Evolutionary conservation across 2,797 vertebrate genomes (phyloP).

Genomic region (Salmo trutta): DNA sequence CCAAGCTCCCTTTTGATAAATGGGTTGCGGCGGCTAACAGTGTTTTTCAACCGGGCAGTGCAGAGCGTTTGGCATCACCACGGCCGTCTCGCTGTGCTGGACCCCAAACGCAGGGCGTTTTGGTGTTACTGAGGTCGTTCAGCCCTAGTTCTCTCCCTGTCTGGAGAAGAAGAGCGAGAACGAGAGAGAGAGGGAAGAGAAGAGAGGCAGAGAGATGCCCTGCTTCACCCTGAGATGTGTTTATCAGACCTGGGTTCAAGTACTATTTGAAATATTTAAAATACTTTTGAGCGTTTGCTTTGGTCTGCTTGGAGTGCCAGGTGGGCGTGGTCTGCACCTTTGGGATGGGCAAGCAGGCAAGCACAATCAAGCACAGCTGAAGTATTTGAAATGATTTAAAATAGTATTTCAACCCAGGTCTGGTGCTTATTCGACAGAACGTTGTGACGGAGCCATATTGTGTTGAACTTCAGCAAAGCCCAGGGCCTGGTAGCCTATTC

Average conservation of each 20-base stretch:
- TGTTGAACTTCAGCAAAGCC: constrained; percentile 58
- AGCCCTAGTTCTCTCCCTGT: constrained; percentile 35
- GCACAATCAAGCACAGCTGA: too few species aligned
- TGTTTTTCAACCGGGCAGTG: constrained; percentile 65
- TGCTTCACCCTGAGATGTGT: constrained; percentile 39
- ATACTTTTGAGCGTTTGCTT: too few species aligned
- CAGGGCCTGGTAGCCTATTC: constrained; percentile 65
- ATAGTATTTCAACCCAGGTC: too few species aligned
- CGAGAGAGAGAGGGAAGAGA: constrained; percentile 27
- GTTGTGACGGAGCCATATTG: constrained; percentile 37
- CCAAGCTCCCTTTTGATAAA: constrained; percentile 64
- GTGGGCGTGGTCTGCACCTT: too few species aligned
- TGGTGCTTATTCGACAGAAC: too few species aligned
- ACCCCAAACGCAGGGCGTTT: constrained; percentile 58
- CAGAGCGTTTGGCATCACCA: constrained; percentile 47
- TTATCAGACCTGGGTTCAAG: constrained; percentile 36
- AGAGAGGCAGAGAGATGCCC: constrained; percentile 49
- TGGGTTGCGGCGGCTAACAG: constrained; percentile 57
- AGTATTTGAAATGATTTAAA: too few species aligned
- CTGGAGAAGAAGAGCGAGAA: constrained; percentile 39
- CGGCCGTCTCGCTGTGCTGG: constrained; percentile 56
- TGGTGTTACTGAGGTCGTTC: constrained; percentile 65
- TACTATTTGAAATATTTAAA: too few species aligned
- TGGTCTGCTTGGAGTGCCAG: too few species aligned
- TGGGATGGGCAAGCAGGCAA: too few species aligned